phyloP scores from a whole-genome alignment of 2,888 invertebrate genomes.

The Tipula helvola region DNA sequence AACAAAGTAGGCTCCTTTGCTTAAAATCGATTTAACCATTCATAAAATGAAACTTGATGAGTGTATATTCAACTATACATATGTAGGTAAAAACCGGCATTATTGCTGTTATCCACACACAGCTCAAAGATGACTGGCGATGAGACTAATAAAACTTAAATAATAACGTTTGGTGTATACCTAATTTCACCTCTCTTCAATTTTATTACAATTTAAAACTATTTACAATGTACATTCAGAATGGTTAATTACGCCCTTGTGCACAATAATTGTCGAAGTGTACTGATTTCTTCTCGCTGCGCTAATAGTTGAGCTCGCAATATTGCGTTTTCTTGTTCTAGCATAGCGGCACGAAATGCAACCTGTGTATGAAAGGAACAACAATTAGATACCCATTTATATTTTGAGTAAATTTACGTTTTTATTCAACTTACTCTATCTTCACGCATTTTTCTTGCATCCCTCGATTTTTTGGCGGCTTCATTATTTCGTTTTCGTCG shows the following conservation, averaged over 20 bases:
- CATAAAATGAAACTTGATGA: too few relatives aligned
- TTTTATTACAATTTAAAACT: background rate
- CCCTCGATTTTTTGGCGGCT: slow-evolving; percentile 84
- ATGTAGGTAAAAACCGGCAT: too few relatives aligned
- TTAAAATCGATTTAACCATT: too few relatives aligned
- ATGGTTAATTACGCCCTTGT: background rate
- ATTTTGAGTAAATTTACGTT: background rate
- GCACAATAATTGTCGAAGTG: slow-evolving; percentile 5
- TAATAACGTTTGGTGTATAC: too few relatives aligned
- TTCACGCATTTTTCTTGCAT: slow-evolving; percentile 74
- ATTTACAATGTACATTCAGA: background rate
- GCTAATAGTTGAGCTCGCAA: slow-evolving; percentile 70
- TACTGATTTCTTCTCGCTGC: slow-evolving; percentile 57
- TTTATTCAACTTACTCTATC: slow-evolving; percentile 49
- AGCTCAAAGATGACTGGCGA: too few relatives aligned
- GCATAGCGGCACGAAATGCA: slow-evolving; percentile 67
- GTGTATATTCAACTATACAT: too few relatives aligned
- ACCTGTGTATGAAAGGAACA: slow-evolving; percentile 42
- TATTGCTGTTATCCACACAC: too few relatives aligned
- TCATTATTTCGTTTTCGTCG: slow-evolving; percentile 76
- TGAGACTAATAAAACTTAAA: too few relatives aligned
- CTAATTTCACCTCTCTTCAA: background rate
- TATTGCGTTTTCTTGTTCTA: slow-evolving; percentile 82
- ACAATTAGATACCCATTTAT: background rate
- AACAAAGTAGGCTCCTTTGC: too few relatives aligned